These are phyloP conservation scores for Lasioglossum figueresi DNA, from an alignment of 2,888 invertebrate genomes.

Conservation along the genomic window DNA sequence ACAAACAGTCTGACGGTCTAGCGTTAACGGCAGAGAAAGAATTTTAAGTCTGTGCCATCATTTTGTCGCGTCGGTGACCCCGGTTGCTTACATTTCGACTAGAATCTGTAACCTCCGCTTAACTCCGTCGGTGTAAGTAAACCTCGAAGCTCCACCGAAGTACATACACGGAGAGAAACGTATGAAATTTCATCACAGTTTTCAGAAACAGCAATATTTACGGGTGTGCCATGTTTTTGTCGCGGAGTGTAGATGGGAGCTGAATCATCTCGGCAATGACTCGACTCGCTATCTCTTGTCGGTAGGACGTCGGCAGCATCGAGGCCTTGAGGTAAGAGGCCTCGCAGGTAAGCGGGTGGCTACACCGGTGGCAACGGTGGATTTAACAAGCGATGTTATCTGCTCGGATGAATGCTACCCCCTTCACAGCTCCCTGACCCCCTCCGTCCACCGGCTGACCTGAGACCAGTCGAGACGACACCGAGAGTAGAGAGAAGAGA, in stretches of 20 bases:
- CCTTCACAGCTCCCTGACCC: slow-evolving; percentile 64
- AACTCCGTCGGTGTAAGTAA: no score
- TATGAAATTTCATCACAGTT: no score
- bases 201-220: no score
- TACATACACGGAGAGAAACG: no score
- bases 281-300: slow-evolving; percentile 76
- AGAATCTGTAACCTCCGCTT: no score
- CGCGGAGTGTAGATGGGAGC: slow-evolving; percentile 49
- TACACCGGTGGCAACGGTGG: slow-evolving; percentile 73
- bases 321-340: slow-evolving; percentile 46
- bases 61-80: no score
- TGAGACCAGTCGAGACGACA: background rate
- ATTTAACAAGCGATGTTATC: slow-evolving; percentile 84
- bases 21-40: no score
- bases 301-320: slow-evolving; percentile 77
- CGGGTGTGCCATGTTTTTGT: no score
- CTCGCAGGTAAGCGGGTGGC: slow-evolving; percentile 72
- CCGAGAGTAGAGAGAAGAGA: background rate
- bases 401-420: slow-evolving; percentile 81
- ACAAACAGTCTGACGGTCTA: no score
- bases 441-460: slow-evolving; percentile 58
- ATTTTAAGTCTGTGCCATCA: no score
- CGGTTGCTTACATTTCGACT: no score
- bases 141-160: no score
- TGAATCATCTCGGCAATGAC: slow-evolving; percentile 41